Evolutionary conservation across 2,113 vertebrate species (phyloP).

Genomic region (Syngnathus typhle): DNA sequence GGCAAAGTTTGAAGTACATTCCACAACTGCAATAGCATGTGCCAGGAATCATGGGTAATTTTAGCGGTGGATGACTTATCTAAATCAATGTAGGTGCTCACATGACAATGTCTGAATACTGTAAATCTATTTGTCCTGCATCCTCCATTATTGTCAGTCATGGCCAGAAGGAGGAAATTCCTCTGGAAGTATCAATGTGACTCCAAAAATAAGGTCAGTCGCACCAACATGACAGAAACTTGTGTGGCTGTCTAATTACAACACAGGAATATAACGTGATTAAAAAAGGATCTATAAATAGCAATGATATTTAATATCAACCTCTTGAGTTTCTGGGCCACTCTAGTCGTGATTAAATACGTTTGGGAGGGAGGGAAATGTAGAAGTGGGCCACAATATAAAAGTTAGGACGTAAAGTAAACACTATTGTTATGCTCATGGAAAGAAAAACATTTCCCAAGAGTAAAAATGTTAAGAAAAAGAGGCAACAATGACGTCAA

Average conservation of each 20-base stretch:
- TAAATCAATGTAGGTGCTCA: slow-evolving; percentile 23
- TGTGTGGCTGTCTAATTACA: slow-evolving; percentile 8
- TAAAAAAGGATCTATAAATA: slow-evolving; percentile 42
- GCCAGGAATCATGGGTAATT: neutral
- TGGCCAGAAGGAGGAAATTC: neutral
- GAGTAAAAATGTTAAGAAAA: slow-evolving; percentile 29
- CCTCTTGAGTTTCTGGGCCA: slow-evolving; percentile 9
- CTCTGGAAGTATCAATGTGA: slow-evolving; percentile 10
- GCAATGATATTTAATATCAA: slow-evolving; percentile 24
- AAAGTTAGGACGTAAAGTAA: slow-evolving; percentile 25
- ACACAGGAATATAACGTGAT: slow-evolving; percentile 26
- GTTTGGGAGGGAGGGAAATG: neutral
- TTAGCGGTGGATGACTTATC: slow-evolving; percentile 6
- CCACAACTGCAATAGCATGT: slow-evolving; percentile 7
- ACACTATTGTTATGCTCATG: slow-evolving; percentile 29
- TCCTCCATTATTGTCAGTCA: neutral
- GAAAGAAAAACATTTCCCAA: slow-evolving; percentile 33
- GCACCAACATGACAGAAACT: slow-evolving; percentile 31
- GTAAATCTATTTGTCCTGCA: slow-evolving; percentile 24
- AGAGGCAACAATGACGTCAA: slow-evolving; percentile 18
- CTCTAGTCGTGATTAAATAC: slow-evolving; percentile 24
- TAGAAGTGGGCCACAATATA: slow-evolving; percentile 24
- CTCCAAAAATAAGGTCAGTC: slow-evolving; percentile 32
- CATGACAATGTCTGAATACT: slow-evolving; percentile 17
- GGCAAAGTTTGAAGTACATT: slow-evolving; percentile 4